phyloP scores from a whole-genome alignment of 2,113 vertebrate genomes.

The Syngnathoides biaculeatus region DNA sequence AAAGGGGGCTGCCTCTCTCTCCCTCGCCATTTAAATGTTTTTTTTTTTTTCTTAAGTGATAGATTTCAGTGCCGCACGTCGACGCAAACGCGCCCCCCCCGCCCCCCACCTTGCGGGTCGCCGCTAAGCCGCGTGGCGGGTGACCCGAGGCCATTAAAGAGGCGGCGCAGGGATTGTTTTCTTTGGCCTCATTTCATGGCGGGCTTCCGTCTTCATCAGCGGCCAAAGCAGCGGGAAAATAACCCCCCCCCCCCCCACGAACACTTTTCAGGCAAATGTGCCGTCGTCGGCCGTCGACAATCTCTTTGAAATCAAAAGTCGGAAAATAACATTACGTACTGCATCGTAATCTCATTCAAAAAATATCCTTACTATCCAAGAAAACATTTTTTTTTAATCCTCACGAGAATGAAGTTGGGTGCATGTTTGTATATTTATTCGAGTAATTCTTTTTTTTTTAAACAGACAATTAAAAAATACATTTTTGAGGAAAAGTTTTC shows the following conservation, averaged over 20 bases:
- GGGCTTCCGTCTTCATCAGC: conserved; percentile 65
- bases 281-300: conserved; percentile 76
- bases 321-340: no score
- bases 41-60: conserved; percentile 75
- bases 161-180: conserved; percentile 76
- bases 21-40: conserved; percentile 38
- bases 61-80: conserved; percentile 77
- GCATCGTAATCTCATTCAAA: no score
- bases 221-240: neutral
- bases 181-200: conserved; percentile 75
- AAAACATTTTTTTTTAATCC: no score
- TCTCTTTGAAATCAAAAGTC: conserved; percentile 45
- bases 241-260: conserved; percentile 49
- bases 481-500: no score
- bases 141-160: conserved; percentile 78
- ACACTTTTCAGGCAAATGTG: conserved; percentile 71
- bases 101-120: no score
- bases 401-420: no score
- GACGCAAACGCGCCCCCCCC: conserved; percentile 80
- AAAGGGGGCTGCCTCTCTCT: conserved; percentile 72
- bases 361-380: no score
- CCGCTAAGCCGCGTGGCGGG: conserved; percentile 69
- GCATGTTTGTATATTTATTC: no score
- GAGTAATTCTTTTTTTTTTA: no score
- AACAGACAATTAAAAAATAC: no score